These are phyloP conservation scores for Mastacembelus armatus DNA, from an alignment of 2,797 vertebrate genomes.

Conservation along the genomic window DNA sequence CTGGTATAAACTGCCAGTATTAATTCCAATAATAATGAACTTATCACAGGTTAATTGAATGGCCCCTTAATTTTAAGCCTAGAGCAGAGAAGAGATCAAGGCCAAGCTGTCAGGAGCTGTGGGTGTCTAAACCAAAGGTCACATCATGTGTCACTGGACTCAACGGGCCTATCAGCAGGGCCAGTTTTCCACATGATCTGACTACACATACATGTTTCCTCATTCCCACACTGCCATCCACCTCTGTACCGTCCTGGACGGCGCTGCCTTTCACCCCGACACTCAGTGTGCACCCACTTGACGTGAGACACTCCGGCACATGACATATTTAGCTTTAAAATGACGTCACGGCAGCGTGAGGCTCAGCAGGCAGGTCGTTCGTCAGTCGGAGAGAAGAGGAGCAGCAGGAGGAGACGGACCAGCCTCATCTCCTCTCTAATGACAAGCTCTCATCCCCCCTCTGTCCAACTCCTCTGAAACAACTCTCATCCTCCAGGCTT, in stretches of 20 bases:
- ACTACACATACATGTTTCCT: not conserved
- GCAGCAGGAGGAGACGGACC: constrained; percentile 71
- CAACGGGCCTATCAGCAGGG: not conserved
- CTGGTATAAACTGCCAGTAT: not conserved
- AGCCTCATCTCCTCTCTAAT: constrained; percentile 65
- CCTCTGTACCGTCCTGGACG: not conserved
- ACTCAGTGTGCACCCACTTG: constrained; percentile 31
- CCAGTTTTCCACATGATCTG: not conserved
- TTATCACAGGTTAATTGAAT: too few relatives aligned
- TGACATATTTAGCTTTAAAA: constrained; percentile 81
- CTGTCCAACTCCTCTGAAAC: constrained; percentile 67
- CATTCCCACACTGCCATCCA: not conserved
- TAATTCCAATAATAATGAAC: not conserved
- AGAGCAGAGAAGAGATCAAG: not conserved
- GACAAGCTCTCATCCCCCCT: constrained; percentile 64
- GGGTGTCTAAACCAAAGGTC: not conserved
- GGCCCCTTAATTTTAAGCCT: too few relatives aligned
- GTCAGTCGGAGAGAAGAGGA: constrained; percentile 78
- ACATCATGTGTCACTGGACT: not conserved
- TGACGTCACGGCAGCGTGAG: constrained; percentile 83
- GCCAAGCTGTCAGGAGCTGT: not conserved
- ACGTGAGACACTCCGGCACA: constrained; percentile 48
- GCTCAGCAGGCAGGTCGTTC: constrained; percentile 79
- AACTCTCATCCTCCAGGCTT: constrained; percentile 61
- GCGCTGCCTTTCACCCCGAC: constrained; percentile 14